Percentiles rank a stretch among this genome's conserved stretches.
Conservation (phyloP, 2,113 vertebrate genomes). For the Malurus elegans region DNA sequence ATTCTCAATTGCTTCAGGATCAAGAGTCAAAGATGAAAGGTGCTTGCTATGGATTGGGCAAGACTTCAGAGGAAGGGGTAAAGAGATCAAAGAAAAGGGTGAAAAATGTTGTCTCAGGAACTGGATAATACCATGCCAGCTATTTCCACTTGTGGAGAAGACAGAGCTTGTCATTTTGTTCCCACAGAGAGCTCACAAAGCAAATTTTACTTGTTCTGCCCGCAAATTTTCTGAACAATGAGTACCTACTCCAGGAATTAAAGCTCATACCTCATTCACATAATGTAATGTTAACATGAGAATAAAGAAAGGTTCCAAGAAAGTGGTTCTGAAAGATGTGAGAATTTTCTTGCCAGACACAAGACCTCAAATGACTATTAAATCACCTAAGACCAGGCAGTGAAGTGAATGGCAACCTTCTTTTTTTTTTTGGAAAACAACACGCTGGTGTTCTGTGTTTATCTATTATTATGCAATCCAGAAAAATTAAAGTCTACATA, state of each 20-base stretch:
- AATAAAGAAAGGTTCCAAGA: conserved; percentile 10
- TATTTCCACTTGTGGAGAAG: conserved; percentile 44
- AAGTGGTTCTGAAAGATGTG: conserved; percentile 27
- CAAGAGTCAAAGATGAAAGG: conserved; percentile 60
- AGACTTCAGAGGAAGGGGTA: conserved; percentile 47
- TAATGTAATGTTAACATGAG: not conserved
- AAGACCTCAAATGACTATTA: not conserved
- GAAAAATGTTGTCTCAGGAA: conserved; percentile 45
- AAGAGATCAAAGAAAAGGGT: conserved; percentile 35
- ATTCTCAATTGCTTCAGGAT: conserved; percentile 36
- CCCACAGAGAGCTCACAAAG: conserved; percentile 53
- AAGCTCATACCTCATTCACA: conserved; percentile 23
- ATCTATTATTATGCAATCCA: not conserved
- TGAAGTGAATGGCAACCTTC: not conserved
- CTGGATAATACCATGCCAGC: not conserved
- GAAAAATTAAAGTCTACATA: not conserved
- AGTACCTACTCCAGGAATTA: conserved; percentile 28
- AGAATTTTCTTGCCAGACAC: conserved; percentile 12
- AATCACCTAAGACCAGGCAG: not conserved
- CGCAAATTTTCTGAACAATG: conserved; percentile 53
- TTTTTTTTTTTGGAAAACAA: not conserved
- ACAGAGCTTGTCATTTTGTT: conserved; percentile 20
- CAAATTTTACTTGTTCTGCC: conserved; percentile 48
- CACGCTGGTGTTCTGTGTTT: not conserved
- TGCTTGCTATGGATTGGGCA: conserved; percentile 3